Evolutionary conservation across 1,140 invertebrate species (phyloP), one percentile per base, ranked within the genome.

Genomic region (Dryas iulia): DNA sequence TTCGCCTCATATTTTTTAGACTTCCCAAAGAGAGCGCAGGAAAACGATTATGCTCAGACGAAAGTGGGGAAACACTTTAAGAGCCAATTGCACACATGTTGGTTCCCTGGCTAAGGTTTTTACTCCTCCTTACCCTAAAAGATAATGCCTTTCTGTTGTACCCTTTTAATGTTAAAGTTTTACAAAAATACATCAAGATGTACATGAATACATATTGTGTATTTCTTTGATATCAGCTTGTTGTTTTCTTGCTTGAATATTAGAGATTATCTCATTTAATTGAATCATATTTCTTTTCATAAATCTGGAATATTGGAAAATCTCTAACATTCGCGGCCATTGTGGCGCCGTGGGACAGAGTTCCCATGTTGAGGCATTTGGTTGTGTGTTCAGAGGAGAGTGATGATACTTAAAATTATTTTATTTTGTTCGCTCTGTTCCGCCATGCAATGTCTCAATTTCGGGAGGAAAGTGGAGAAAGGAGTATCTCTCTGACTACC

Each of bases 21-120:
- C 62, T 61, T 71, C 31, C 47, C 53, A 52, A 73, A 71, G 63
- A 57, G 65, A 62, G 77, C 70, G 72, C 79, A 81, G 81, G 77
- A 78, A 83, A 86, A 79, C 81, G 78, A 83, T 83, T 84, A 84
- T 68, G 61, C 69, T 74, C 71, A 72, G 65, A 63, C 59, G 66
- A 76, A 78, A 79, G 72, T 66, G 66, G 76, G 72, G 73, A 74
- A 81, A 78, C 79, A 78, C 73, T 82, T 74, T 73, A 78, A 78
- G 73, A 79, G 75, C 74, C 81, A 82, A 87, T 84, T 79, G 75
- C 79, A 81, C 81, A 83, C 77, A 81, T 82, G 79, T 71, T 65
- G 68, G 69, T 78, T 80, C 81, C 79, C 82, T 64, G 31, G 67
- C 76, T 65, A 72, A 73, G 72, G 70, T 71, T 73, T 75, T 71